Evolutionary conservation across 1,140 invertebrate species (phyloP).

Genomic region (Bombus difficillimus): DNA sequence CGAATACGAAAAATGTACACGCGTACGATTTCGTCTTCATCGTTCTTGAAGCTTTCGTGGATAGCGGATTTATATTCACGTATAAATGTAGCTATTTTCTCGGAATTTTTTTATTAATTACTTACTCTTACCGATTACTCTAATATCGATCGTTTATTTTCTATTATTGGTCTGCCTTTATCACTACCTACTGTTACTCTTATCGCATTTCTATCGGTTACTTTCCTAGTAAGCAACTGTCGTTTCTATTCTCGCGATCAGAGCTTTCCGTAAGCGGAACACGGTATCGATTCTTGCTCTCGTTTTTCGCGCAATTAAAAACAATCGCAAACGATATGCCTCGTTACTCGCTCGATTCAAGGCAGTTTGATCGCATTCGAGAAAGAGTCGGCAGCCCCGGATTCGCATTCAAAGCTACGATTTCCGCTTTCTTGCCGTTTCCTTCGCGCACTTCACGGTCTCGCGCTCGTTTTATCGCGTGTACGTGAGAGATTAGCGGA

Average conservation of each 20-base stretch:
- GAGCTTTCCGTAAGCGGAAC: no score
- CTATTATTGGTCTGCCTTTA: no score
- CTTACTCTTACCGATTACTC: no score
- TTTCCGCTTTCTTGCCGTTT: not conserved
- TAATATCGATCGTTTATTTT: no score
- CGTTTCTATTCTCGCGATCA: not conserved
- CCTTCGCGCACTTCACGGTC: not conserved
- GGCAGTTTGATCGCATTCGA: not conserved
- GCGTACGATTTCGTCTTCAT: no score
- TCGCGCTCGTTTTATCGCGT: constrained; percentile 51
- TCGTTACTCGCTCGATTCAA: not conserved
- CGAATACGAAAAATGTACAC: no score
- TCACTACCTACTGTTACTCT: no score
- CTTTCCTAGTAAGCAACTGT: not conserved
- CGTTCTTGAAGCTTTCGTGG: no score
- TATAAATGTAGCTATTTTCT: no score
- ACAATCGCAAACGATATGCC: not conserved
- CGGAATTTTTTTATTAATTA: no score
- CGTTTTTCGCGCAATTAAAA: not conserved
- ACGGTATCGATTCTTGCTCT: not conserved
- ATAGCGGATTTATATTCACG: no score
- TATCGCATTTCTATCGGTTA: not conserved
- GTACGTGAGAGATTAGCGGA: constrained; percentile 65
- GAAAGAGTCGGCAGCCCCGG: not conserved
- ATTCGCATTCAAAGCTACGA: not conserved